These are phyloP conservation scores for Condylura cristata DNA, from an alignment of 2,113 vertebrate species.

Conservation along the genomic window DNA sequence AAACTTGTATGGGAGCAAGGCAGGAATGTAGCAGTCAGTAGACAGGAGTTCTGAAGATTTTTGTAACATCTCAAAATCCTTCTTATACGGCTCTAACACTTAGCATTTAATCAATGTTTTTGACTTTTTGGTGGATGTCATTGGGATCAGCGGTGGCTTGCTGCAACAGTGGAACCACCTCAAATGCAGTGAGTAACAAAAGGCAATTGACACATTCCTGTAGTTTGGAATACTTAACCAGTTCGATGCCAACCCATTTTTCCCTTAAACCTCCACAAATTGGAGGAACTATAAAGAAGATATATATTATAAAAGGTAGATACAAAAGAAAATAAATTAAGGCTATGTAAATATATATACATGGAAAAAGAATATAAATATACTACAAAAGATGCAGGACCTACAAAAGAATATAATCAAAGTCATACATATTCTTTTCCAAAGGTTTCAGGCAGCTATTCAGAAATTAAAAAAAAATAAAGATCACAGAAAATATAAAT, in stretches of 20 bases:
- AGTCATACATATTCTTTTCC: too few relatives aligned
- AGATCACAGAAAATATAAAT: neutral
- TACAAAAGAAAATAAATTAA: too few relatives aligned
- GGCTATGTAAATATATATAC: too few relatives aligned
- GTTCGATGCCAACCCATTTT: neutral
- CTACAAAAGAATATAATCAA: too few relatives aligned
- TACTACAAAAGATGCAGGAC: too few relatives aligned
- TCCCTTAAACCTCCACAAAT: neutral
- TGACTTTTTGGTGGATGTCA: neutral
- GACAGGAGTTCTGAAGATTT: neutral
- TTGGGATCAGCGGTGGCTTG: neutral
- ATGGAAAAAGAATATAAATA: too few relatives aligned
- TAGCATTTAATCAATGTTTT: neutral
- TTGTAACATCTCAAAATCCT: neutral
- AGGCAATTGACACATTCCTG: too few relatives aligned
- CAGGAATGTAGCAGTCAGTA: neutral
- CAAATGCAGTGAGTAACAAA: neutral
- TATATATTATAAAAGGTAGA: too few relatives aligned
- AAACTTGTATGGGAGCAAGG: neutral
- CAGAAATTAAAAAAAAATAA: neutral
- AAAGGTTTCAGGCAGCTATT: neutral
- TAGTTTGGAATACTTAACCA: neutral
- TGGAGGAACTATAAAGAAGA: too few relatives aligned
- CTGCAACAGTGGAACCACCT: neutral
- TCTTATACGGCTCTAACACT: neutral